Base-by-base conservation (phyloP, 2,113 vertebrate genomes). In the Nibea coibor region DNA sequence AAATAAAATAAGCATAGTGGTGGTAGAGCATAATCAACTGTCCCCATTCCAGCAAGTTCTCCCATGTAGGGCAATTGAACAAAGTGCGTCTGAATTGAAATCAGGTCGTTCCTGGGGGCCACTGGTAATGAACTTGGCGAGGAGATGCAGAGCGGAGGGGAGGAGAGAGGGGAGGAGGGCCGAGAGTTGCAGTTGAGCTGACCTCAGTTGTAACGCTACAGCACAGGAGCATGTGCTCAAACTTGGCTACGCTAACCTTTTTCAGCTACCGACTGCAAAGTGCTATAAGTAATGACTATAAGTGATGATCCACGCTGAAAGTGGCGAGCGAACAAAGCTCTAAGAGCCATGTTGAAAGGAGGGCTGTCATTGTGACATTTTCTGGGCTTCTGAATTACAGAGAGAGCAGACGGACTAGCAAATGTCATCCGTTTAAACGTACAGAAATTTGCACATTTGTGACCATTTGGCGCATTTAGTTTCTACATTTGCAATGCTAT, bases 101-200 rank as follows among this genome's bases (percentile, higher is more conserved):
- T 94, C 92, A 94, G 93, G 93, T 94, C 88, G 84, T 93, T 93
- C 91, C 93, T 93, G 91, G 89, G 87, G 93, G 93, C 89, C 91
- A 92, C 73, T 85, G 81, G 88, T 92, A 94, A 93, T 92, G 92
- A 94, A 93, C 91, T 91, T 86, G 90, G 90, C 45, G 66, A 88
- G 75, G 84, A 85, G 74, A 69, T 42, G 51, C 70, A 63, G 65
- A 85, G 79, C 19, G 17, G 64, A 80, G 64, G 78, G 81, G 50
- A 71, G 75, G 65, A 66, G 56, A 71, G 78, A 58, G 62, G 62
- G 78, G 88, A 90, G 83, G 87, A 73, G 84, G 83, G 66, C 71
- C 47, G 26, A 83, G 85, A 87, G 79, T 76, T 62, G 73, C 72
- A 63, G 74, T 39, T 57, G 64, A 80, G 86, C 75, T 91, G 88